Percentiles rank a stretch among this genome's conserved stretches.
Evolutionary conservation across 2,888 invertebrate genomes (phyloP).

Genomic region (Labia minor): DNA sequence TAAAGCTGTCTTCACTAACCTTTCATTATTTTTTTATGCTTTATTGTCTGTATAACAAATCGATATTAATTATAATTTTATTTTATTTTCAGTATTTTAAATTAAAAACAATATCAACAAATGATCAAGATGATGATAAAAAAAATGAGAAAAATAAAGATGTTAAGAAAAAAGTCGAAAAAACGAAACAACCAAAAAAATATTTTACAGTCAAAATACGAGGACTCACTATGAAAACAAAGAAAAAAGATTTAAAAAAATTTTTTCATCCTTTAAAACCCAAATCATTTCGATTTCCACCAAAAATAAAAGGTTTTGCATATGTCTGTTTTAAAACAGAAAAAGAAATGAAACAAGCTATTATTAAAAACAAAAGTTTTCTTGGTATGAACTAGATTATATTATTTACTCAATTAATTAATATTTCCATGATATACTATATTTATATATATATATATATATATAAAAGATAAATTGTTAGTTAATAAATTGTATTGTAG

Average conservation of each 20-base stretch:
- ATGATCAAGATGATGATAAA: conserved; percentile 29
- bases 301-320: conserved; percentile 68
- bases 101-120: conserved; percentile 31
- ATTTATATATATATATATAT: neutral
- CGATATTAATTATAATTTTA: too few relatives aligned
- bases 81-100: conserved; percentile 49
- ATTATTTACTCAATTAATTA: too few relatives aligned
- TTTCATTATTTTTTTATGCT: too few relatives aligned
- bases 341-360: conserved; percentile 63
- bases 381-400: conserved; percentile 61
- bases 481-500: neutral
- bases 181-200: conserved; percentile 29
- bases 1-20: too few relatives aligned
- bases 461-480: conserved; percentile 21
- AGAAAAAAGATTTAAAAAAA: conserved; percentile 71
- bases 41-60: too few relatives aligned
- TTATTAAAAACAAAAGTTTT: conserved; percentile 75
- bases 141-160: conserved; percentile 34
- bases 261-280: conserved; percentile 74
- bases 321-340: conserved; percentile 84
- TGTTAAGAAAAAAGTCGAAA: conserved; percentile 38
- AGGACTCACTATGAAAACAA: conserved; percentile 65
- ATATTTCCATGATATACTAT: too few relatives aligned
- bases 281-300: conserved; percentile 67
- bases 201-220: conserved; percentile 60